phyloP scores from a whole-genome alignment of 2,888 invertebrate genomes.

The Aproaerema taeniolella region DNA sequence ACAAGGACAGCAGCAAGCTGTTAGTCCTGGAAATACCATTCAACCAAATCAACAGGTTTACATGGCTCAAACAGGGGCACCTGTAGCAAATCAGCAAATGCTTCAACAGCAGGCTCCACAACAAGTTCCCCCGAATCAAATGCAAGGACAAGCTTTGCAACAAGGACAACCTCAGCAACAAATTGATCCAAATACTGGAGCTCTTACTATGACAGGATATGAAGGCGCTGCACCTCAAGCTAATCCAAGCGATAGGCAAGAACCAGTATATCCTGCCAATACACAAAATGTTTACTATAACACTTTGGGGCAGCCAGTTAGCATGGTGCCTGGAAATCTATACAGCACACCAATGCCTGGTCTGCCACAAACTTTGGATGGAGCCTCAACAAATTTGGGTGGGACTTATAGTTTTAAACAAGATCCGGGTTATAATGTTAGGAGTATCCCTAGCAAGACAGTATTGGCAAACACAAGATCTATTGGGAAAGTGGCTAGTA shows the following conservation, averaged over 20 bases:
- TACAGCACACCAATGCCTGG: conserved; percentile 34
- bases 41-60: conserved; percentile 31
- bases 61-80: conserved; percentile 23
- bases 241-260: conserved; percentile 28
- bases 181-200: conserved; percentile 30
- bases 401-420: background rate
- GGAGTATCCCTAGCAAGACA: conserved; percentile 59
- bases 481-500: conserved; percentile 43
- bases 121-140: too few relatives aligned
- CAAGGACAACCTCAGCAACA: conserved; percentile 18
- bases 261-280: conserved; percentile 52
- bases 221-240: conserved; percentile 13
- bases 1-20: conserved; percentile 9
- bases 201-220: conserved; percentile 21
- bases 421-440: conserved; percentile 27
- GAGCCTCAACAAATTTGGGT: background rate
- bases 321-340: conserved; percentile 41
- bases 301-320: conserved; percentile 60
- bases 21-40: conserved; percentile 13
- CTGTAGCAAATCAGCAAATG: conserved; percentile 7
- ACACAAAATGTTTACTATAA: conserved; percentile 46
- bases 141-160: background rate
- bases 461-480: conserved; percentile 43
- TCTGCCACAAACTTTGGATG: conserved; percentile 43
- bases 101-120: too few relatives aligned